Conservation (phyloP, 2,888 invertebrate species). For the Pyrrhosoma nymphula region DNA sequence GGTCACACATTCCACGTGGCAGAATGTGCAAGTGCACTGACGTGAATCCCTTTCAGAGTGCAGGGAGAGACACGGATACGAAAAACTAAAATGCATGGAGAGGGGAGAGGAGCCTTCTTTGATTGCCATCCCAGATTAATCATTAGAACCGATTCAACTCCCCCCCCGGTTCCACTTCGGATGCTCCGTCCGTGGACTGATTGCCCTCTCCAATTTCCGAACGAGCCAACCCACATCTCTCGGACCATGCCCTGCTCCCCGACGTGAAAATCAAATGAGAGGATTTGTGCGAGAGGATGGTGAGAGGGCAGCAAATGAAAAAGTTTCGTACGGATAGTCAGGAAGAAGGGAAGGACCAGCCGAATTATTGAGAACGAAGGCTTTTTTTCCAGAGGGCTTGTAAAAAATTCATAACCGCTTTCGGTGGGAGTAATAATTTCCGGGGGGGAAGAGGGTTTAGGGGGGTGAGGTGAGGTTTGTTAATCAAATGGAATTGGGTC, state of each 20-base stretch:
- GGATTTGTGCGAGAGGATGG: background rate
- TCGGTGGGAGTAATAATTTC: constrained; percentile 37
- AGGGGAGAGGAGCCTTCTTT: background rate
- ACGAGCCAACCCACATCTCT: background rate
- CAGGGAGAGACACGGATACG: too few relatives aligned
- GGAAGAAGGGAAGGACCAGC: background rate
- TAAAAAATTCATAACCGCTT: constrained; percentile 22
- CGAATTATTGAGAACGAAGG: background rate
- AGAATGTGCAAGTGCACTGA: too few relatives aligned
- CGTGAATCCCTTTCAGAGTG: too few relatives aligned
- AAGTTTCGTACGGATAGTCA: background rate
- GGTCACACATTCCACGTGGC: too few relatives aligned
- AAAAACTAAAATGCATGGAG: too few relatives aligned
- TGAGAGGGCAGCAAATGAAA: background rate
- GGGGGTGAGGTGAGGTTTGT: constrained; percentile 24
- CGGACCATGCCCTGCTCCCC: background rate
- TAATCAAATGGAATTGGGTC: constrained; percentile 58
- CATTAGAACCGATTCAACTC: background rate
- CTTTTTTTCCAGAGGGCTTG: background rate
- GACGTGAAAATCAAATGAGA: background rate
- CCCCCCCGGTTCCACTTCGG: background rate
- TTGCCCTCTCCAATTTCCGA: constrained; percentile 5
- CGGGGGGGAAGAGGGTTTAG: background rate
- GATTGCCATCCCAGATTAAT: background rate
- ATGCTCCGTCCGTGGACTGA: background rate